Evolutionary conservation across 2,888 invertebrate species (phyloP).

Genomic region (Trichogramma dendrolimi): DNA sequence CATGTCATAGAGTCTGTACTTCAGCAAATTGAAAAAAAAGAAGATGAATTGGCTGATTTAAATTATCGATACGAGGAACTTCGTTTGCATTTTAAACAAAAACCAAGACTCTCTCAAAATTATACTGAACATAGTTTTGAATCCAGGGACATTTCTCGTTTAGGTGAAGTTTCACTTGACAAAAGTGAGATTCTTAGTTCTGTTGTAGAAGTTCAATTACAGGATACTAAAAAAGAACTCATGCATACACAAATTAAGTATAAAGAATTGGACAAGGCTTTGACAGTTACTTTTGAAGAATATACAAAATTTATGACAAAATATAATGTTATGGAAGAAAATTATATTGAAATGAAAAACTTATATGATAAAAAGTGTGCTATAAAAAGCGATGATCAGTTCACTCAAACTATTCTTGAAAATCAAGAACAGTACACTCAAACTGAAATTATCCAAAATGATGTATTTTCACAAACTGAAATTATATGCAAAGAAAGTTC

Average conservation of each 20-base stretch:
- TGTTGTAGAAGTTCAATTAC: slow-evolving; percentile 48
- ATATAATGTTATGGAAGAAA: slow-evolving; percentile 1
- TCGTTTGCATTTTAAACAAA: slow-evolving; percentile 38
- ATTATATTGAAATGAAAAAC: not conserved
- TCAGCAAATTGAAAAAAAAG: slow-evolving; percentile 38
- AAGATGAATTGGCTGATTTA: slow-evolving; percentile 41
- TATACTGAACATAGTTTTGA: slow-evolving; percentile 43
- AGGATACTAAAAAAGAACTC: slow-evolving; percentile 48
- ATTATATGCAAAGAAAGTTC: too few relatives aligned
- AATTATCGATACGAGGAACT: slow-evolving; percentile 43
- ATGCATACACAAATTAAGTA: slow-evolving; percentile 46
- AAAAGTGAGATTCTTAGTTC: slow-evolving; percentile 44
- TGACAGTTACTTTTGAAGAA: slow-evolving; percentile 30
- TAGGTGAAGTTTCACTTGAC: slow-evolving; percentile 31
- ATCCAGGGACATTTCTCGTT: slow-evolving; percentile 16
- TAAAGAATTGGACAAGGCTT: slow-evolving; percentile 47
- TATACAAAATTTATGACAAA: slow-evolving; percentile 26
- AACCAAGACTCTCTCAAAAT: slow-evolving; percentile 17
- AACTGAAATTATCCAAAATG: not conserved
- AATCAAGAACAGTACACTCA: not conserved
- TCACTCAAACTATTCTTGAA: not conserved
- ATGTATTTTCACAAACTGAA: too few relatives aligned
- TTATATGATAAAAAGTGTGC: not conserved
- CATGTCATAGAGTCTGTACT: slow-evolving; percentile 36
- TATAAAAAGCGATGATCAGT: not conserved